Evolutionary conservation across 2,888 invertebrate genomes (phyloP), one percentile per base, ranked within the genome.

Genomic region (Philonicus albiceps): DNA sequence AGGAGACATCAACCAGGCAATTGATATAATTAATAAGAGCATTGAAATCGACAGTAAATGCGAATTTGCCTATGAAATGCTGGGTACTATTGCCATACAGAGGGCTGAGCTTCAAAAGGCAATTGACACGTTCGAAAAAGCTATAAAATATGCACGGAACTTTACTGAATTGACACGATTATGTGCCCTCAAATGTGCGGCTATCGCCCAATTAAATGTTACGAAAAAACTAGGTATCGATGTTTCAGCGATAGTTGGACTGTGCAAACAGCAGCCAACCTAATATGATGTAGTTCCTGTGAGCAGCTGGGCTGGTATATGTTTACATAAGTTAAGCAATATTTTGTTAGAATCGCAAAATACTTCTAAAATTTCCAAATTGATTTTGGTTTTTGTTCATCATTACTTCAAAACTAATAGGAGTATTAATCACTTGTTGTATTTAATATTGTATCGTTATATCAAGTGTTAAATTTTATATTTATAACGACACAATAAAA

Each of bases 11-110:
- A 95, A 96, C 13, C 95, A 95, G 90, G 96, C 97, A 30, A 94
- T 97, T 0, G 93, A 95, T 88, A 93, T 96, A 87, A 96, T 98
- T 90, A 95, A 95, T 88, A 94, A 96, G 91, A 97, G 97, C 1
- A 95, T 98, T 89, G 95, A 96, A 91, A 94, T 97, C 90, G 99
- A 99, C 93, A 95, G 96, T 83, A 97, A 96, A 92, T 98, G 98
- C 93, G 97, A 97, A 93, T 96, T 98, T 93, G 98, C 97, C 8
- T 98, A 97, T 92, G 99, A 99, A 93, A 98, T 98, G 74, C 93
- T 98, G 88, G 98, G 97, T 89, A 97, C 98, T 34, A 96, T 99
- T 88, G 98, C 98, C 94, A 97, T 98, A 88, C 98, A 98, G 93
- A 91, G 92, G 94, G 96, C 97, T 95, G 93, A 98, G 92, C 93